Evolutionary conservation across 2,113 vertebrate genomes (phyloP), one percentile per base, ranked within the genome.

Genomic region (Ceratotherium simum): DNA sequence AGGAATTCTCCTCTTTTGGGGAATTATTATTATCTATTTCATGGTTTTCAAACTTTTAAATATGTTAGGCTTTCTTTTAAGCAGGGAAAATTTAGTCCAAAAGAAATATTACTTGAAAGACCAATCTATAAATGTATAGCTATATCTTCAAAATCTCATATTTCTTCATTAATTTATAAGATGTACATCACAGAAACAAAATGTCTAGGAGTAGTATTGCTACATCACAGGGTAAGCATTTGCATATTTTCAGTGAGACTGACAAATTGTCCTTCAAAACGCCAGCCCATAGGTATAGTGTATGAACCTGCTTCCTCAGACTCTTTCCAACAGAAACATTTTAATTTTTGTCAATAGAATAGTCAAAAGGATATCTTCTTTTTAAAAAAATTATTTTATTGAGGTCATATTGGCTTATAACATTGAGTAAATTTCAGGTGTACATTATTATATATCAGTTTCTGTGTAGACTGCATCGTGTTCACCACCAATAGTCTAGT

Each of bases 31-130:
- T 46, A 79, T 36, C 2, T 54, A 5, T 65, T 27, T 1, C 8
- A 23, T 70, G 29, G 3, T 48, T 70, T 95, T 78, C 8, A 42
- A 13, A 16, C 18, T 83, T 56, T 36, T 51, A 81, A 87, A 75
- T 75, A 33, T 33, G 20, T 75, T 60, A 54, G 4, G 11, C 36
- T 96, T 87, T 42, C 31, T 79, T 73, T 62, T 62, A 90, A 83
- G 42, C 79, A 90, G 23, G n/a, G 8, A 84, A 87, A 69, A 31
- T 83, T 78, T 64, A 67, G 65, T 78, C 21, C 13, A 85, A 81
- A 93, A 83, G 6, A 78, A 60, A 92, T 82, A 11, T 64, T 81
- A 54, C 8, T 89, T 54, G 21, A 97, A 85, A 91, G 8, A 78
- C 5, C 27, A 64, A 64, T 46, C 36, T 82, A 36, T 60, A 76